phyloP scores from a whole-genome alignment of 2,797 vertebrate genomes.

The Xiphophorus birchmanni region DNA sequence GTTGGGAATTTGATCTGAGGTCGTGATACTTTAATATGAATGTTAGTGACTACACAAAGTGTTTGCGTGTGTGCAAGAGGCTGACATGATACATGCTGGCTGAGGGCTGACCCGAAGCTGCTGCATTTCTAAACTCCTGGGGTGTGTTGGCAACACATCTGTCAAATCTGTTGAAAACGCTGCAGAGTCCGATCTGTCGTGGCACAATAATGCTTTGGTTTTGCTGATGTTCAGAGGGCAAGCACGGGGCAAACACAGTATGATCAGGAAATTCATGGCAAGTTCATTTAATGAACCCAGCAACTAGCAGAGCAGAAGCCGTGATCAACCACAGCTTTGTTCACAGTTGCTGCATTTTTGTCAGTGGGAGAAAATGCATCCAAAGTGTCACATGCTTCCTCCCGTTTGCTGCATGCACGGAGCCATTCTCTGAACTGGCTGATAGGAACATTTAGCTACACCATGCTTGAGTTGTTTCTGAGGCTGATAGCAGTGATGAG shows the following conservation, averaged over 20 bases:
- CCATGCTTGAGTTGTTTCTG: background rate
- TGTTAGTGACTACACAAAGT: background rate
- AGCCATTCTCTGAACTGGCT: background rate
- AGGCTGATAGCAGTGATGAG: background rate
- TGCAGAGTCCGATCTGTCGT: background rate
- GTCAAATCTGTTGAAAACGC: constrained; percentile 8
- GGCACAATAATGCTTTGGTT: constrained; percentile 9
- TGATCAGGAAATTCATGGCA: background rate
- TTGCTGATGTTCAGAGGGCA: background rate
- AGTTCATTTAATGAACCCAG: background rate
- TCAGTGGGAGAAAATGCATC: background rate
- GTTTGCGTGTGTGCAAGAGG: background rate
- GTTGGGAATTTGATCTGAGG: background rate
- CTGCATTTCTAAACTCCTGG: background rate
- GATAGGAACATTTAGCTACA: background rate
- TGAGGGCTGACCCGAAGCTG: background rate
- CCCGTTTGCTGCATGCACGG: background rate
- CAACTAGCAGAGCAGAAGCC: background rate
- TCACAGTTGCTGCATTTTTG: background rate
- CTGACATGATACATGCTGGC: background rate
- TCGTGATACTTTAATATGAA: background rate
- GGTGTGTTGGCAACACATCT: constrained; percentile 2
- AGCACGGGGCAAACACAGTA: background rate
- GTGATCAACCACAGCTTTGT: background rate
- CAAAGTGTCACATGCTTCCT: background rate